These are phyloP conservation scores for Homarus americanus DNA, from an alignment of 1,140 invertebrate species.

Conservation along the genomic window DNA sequence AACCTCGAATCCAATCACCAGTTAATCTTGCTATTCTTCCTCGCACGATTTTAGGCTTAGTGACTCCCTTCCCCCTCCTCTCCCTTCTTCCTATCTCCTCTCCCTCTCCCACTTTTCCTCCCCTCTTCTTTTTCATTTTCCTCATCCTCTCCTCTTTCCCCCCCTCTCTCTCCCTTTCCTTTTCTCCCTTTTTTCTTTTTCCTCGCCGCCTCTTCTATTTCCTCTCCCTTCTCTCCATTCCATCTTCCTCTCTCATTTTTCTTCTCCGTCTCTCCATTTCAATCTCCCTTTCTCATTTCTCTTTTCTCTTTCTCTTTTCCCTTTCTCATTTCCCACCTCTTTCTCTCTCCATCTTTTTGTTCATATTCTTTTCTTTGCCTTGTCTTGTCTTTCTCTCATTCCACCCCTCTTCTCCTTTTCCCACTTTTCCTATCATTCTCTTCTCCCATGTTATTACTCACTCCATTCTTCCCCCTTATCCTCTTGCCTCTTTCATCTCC, in stretches of 20 bases:
- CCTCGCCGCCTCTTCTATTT: too few relatives aligned
- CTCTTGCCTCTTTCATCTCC: too few relatives aligned
- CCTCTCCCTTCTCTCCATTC: not conserved
- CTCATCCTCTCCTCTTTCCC: not conserved
- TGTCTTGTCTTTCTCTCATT: not conserved
- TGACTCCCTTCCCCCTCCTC: not conserved
- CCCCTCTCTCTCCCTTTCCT: not conserved
- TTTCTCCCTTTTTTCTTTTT: not conserved
- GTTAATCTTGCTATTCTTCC: not conserved
- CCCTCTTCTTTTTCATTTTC: not conserved
- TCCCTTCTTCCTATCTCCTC: slow-evolving; percentile 3
- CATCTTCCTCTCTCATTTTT: not conserved
- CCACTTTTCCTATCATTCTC: too few relatives aligned
- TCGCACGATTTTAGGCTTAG: slow-evolving; percentile 14
- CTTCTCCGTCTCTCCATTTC: not conserved
- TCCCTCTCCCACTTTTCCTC: not conserved
- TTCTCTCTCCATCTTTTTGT: slow-evolving; percentile 1
- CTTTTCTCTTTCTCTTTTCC: not conserved
- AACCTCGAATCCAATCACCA: not conserved
- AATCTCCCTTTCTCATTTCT: not conserved
- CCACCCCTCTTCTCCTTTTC: too few relatives aligned
- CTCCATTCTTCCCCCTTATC: too few relatives aligned
- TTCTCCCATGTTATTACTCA: too few relatives aligned
- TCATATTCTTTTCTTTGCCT: not conserved
- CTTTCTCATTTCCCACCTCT: slow-evolving; percentile 1